Evolutionary conservation across 2,888 invertebrate species (phyloP).

Genomic region (Vesta saturnalis): DNA sequence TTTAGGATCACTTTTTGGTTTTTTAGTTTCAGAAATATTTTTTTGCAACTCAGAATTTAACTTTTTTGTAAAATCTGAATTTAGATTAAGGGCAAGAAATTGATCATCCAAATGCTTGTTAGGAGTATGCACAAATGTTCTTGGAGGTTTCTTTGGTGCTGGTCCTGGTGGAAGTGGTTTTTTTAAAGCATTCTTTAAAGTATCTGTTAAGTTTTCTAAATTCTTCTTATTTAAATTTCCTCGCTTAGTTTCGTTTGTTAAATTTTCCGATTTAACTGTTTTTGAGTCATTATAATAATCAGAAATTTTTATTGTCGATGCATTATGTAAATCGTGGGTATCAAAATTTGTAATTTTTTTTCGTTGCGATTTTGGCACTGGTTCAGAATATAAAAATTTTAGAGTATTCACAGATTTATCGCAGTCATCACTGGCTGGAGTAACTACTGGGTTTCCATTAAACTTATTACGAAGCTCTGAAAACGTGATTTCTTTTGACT

Average conservation of each 20-base stretch:
- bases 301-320: conserved; percentile 50
- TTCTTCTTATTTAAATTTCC: conserved; percentile 19
- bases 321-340: conserved; percentile 46
- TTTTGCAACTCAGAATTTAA: conserved; percentile 45
- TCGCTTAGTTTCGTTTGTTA: conserved; percentile 10
- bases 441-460: conserved; percentile 29
- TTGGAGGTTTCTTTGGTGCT: conserved; percentile 80
- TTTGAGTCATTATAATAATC: conserved; percentile 24
- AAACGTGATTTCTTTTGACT: conserved; percentile 49
- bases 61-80: conserved; percentile 43
- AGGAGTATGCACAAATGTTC: conserved; percentile 66
- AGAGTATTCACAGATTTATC: conserved; percentile 40
- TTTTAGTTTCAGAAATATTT: conserved; percentile 20
- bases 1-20: conserved; percentile 64
- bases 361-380: conserved; percentile 55
- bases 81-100: conserved; percentile 25
- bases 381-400: conserved; percentile 54
- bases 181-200: conserved; percentile 72
- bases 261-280: background rate
- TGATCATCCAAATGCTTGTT: conserved; percentile 27
- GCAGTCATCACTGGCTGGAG: conserved; percentile 33
- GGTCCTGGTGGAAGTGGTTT: conserved; percentile 76
- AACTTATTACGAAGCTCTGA: conserved; percentile 53
- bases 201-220: conserved; percentile 63
- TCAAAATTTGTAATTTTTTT: conserved; percentile 34